Conservation (phyloP, 2,888 invertebrate species). For the Lepidocyrtinus sp. region DNA sequence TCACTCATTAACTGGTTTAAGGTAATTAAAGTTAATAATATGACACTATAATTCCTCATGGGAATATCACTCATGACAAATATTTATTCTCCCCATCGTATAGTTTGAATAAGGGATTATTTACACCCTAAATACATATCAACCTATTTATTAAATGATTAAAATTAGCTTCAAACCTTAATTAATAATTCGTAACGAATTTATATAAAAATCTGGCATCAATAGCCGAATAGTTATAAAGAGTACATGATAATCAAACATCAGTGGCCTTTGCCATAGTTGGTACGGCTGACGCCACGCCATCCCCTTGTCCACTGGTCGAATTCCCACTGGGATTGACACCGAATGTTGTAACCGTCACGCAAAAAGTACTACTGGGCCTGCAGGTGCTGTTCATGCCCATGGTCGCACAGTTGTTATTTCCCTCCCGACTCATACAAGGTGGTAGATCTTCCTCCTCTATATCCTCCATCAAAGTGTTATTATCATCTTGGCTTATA, state of each 20-base stretch:
- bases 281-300: constrained; percentile 3
- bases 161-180: no score
- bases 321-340: constrained; percentile 53
- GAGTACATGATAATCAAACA: constrained; percentile 41
- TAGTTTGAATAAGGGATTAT: no score
- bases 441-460: constrained; percentile 22
- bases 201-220: no score
- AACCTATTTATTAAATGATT: no score
- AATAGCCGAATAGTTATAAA: no score
- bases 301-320: neutral
- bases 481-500: constrained; percentile 31
- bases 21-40: no score
- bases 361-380: constrained; percentile 51
- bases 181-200: no score
- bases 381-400: neutral
- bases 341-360: constrained; percentile 68
- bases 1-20: no score
- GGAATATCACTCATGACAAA: no score
- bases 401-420: constrained; percentile 15
- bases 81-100: no score
- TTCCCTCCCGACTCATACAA: neutral
- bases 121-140: no score
- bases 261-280: constrained; percentile 54
- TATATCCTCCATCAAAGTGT: constrained; percentile 21
- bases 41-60: no score